Conservation (phyloP, 2,888 invertebrate species). For the Esperia sulphurella region DNA sequence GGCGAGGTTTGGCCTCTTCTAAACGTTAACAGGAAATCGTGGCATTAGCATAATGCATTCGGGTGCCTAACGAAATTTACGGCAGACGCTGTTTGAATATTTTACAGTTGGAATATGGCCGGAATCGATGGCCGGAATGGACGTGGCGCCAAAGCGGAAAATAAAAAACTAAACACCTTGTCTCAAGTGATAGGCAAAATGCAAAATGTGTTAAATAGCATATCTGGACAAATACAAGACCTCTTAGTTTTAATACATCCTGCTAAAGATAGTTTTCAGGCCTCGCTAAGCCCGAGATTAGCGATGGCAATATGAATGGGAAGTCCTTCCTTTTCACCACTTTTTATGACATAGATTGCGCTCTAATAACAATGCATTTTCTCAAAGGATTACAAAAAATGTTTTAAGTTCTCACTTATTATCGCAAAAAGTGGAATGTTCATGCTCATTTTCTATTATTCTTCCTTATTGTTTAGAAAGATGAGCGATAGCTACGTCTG, state of each 20-base stretch:
- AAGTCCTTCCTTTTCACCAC: slow-evolving; percentile 20
- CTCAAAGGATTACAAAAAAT: slow-evolving; percentile 34
- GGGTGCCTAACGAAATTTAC: slow-evolving; percentile 56
- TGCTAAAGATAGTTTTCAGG: slow-evolving; percentile 39
- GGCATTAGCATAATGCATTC: slow-evolving; percentile 68
- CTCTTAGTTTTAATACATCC: slow-evolving; percentile 35
- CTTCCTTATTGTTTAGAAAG: slow-evolving; percentile 37
- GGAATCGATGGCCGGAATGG: slow-evolving; percentile 21
- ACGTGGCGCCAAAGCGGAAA: slow-evolving; percentile 37
- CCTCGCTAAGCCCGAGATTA: slow-evolving; percentile 33
- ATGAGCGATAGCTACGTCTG: slow-evolving; percentile 32
- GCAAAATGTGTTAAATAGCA: slow-evolving; percentile 12
- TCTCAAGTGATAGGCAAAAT: slow-evolving; percentile 12
- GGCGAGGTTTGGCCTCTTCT: slow-evolving; percentile 22
- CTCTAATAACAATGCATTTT: slow-evolving; percentile 35
- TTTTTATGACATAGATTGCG: slow-evolving; percentile 22
- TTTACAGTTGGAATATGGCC: slow-evolving; percentile 25
- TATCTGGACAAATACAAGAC: slow-evolving; percentile 3
- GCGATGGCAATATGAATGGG: slow-evolving; percentile 28
- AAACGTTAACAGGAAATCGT: slow-evolving; percentile 60
- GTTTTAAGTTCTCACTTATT: slow-evolving; percentile 33
- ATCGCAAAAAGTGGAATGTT: slow-evolving; percentile 33
- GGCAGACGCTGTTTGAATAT: slow-evolving; percentile 45
- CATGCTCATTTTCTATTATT: slow-evolving; percentile 32
- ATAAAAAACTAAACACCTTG: slow-evolving; percentile 32